Percentiles rank a stretch among this genome's conserved stretches.
phyloP scores from a whole-genome alignment of 2,113 vertebrate species.

The Dunckerocampus dactyliophorus region DNA sequence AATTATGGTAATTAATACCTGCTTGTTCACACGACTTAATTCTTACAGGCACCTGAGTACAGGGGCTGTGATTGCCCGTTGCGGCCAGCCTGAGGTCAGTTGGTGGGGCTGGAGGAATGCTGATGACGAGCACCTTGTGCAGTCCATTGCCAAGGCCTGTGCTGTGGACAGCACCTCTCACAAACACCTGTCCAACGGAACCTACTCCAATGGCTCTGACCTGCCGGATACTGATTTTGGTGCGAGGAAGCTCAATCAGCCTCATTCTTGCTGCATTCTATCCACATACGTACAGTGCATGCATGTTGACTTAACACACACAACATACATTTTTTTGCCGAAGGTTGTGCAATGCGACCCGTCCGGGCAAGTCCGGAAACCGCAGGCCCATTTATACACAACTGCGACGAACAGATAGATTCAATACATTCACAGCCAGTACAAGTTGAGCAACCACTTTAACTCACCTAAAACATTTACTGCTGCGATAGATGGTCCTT shows the following conservation, averaged over 20 bases:
- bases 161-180: constrained; percentile 78
- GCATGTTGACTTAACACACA: constrained; percentile 7
- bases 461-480: too few species aligned
- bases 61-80: constrained; percentile 93
- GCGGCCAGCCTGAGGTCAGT: constrained; percentile 96
- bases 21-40: not conserved
- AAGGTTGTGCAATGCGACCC: constrained; percentile 21
- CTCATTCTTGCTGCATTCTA: not conserved
- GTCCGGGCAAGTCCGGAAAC: constrained; percentile 18
- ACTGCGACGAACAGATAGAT: not conserved
- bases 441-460: too few species aligned
- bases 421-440: not conserved
- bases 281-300: not conserved
- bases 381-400: constrained; percentile 9
- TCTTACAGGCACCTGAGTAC: constrained; percentile 86
- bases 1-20: too few species aligned
- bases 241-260: constrained; percentile 51
- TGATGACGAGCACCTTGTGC: constrained; percentile 92
- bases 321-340: not conserved
- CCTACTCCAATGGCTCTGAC: constrained; percentile 78
- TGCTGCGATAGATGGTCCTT: too few species aligned
- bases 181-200: constrained; percentile 75
- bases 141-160: constrained; percentile 93
- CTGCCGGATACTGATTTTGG: constrained; percentile 91
- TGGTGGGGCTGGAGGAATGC: constrained; percentile 99